Base-by-base conservation (phyloP, 2,113 vertebrate species). In the Archocentrus centrarchus region DNA sequence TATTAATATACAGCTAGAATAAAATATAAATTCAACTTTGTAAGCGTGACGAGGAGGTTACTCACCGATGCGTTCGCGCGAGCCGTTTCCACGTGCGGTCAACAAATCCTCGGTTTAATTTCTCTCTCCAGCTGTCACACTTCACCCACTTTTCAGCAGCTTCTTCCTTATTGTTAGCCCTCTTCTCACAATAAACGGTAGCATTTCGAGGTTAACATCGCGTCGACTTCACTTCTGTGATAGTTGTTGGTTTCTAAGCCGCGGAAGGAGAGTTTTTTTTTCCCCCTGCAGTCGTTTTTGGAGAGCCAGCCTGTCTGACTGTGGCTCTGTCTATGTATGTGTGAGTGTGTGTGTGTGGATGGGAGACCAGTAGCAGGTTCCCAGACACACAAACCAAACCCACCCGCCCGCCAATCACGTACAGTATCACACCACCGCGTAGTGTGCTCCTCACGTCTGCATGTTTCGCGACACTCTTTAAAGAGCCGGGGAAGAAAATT, bases 301-400 rank as follows among this genome's bases (percentile, higher is more conserved):
- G 18, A 47, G 18, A 68, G 60, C 68, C 75, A 30, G 83, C 27
- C 84, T 59, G 82, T 30, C 76, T 84, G 88, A 60, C 77, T 77
- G 84, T 14, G 66, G 3, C 7, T 80, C 44, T 13, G 57, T 41
- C 35, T 27, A 63, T 20, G 59, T 50, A 59, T 41, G 11, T 53
- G 30, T 41, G 77, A 39, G 82, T 62, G 80, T 41, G 57, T 41
- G 57, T 20, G 75, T 30, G 50, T 44, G 84, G 58, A 53, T 79
- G 79, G 57, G 62, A 73, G 85, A 87, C 80, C 91, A 90, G 94
- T 88, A 92, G 93, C 93, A 93, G 94, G 87, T 93, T 83, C 87
- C 81, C 92, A 84, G 55, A 75, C 70, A 61, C 82, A 86, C 83
- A 68, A 55, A 73, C 68, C 68, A 73, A 68, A 81, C 82, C 63